Conservation (phyloP, 2,113 vertebrate genomes). For the Ochotona princeps region DNA sequence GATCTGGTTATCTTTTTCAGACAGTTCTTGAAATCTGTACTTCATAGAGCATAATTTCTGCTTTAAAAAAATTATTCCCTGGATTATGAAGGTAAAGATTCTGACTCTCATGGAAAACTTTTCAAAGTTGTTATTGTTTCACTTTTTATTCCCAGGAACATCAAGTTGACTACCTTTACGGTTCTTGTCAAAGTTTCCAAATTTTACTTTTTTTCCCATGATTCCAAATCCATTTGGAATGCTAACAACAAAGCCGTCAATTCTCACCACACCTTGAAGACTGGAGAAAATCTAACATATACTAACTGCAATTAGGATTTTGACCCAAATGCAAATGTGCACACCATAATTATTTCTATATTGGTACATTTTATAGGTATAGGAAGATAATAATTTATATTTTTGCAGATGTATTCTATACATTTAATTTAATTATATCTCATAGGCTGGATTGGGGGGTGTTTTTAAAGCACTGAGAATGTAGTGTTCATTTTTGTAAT, state of each 20-base stretch:
- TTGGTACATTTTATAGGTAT: not conserved
- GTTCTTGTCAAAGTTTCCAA: not conserved
- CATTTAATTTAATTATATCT: conserved; percentile 56
- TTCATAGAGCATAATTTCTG: conserved; percentile 42
- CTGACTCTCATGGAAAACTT: not conserved
- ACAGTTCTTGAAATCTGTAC: conserved; percentile 21
- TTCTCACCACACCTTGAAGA: not conserved
- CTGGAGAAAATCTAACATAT: conserved; percentile 2
- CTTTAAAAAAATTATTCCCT: not conserved
- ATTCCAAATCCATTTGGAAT: conserved; percentile 22
- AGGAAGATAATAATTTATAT: conserved; percentile 58
- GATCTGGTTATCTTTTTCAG: conserved; percentile 27
- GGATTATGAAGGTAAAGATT: conserved; percentile 25
- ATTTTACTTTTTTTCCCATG: conserved; percentile 5
- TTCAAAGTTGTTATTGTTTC: conserved; percentile 25
- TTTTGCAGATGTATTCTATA: conserved; percentile 54
- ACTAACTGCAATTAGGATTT: conserved; percentile 54
- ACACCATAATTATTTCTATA: conserved; percentile 53
- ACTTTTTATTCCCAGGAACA: conserved; percentile 39
- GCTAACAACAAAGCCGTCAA: conserved; percentile 45
- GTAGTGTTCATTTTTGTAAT: conserved; percentile 83
- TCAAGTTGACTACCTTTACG: conserved; percentile 39
- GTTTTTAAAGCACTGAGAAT: conserved; percentile 66
- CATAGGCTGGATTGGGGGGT: conserved; percentile 47
- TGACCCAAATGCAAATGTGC: conserved; percentile 21